phyloP scores from a whole-genome alignment of 2,113 vertebrate species.

The Etia nguti region DNA sequence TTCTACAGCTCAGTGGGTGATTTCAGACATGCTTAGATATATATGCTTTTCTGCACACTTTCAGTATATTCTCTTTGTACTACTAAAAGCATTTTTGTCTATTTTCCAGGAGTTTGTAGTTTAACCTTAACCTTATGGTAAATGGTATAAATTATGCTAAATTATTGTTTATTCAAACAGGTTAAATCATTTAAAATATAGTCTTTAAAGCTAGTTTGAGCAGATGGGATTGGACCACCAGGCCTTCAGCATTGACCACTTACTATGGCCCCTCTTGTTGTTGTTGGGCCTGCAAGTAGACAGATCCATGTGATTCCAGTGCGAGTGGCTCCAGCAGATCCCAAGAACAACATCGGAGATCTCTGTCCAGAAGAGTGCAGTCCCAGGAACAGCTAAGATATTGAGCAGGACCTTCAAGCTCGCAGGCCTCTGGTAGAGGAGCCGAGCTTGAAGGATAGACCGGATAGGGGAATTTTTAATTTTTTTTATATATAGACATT shows the following conservation, averaged over 20 bases:
- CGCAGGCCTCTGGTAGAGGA: neutral
- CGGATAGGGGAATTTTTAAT: fast-evolving
- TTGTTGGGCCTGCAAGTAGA: neutral
- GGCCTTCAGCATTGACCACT: neutral
- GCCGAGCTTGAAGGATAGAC: neutral
- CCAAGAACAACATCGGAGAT: neutral
- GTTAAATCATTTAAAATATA: neutral
- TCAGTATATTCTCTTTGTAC: slow-evolving; percentile 6
- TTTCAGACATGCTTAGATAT: slow-evolving; percentile 83
- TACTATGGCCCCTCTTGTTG: neutral
- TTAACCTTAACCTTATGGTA: neutral
- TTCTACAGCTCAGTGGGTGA: slow-evolving; percentile 79
- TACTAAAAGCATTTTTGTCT: neutral
- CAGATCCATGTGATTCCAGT: neutral
- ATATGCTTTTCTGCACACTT: slow-evolving; percentile 65
- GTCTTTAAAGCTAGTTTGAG: neutral
- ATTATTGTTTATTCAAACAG: neutral
- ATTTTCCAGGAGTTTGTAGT: neutral
- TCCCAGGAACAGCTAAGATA: neutral
- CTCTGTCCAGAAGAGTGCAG: neutral
- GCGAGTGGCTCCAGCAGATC: fast-evolving
- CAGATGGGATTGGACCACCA: neutral
- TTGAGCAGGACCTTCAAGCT: neutral
- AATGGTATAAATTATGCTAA: neutral
- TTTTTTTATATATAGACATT: neutral